Evolutionary conservation across 1,140 invertebrate species (phyloP).

Genomic region (Monomorium pharaonis): DNA sequence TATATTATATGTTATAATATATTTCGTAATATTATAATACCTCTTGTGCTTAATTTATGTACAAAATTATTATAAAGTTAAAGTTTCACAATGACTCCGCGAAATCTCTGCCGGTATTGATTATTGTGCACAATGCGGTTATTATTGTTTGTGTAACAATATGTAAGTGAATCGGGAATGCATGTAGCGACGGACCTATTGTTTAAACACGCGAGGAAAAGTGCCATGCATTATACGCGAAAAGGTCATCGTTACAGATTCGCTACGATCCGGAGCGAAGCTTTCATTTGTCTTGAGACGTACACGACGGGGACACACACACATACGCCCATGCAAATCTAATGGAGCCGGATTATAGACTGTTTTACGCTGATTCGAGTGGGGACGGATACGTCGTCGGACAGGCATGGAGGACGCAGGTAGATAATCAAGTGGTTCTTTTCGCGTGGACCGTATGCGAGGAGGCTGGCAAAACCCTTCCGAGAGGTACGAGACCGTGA

Average conservation of each 20-base stretch:
- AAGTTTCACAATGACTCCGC: not conserved
- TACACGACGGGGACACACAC: not conserved
- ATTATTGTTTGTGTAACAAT: conserved; percentile 27
- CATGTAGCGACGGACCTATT: not conserved
- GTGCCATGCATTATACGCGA: not conserved
- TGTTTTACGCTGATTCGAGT: conserved; percentile 24
- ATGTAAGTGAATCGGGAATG: not conserved
- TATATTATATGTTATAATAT: not conserved
- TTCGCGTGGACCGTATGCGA: conserved; percentile 7
- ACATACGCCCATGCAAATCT: conserved; percentile 47
- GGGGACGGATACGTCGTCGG: not conserved
- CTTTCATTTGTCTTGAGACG: not conserved
- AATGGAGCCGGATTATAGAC: conserved; percentile 8
- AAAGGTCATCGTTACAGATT: not conserved
- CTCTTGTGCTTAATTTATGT: not conserved
- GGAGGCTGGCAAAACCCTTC: not conserved
- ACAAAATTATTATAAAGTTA: conserved; percentile 2
- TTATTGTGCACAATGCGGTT: not conserved
- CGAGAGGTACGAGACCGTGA: conserved; percentile 55
- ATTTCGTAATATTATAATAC: not conserved
- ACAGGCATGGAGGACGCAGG: not conserved
- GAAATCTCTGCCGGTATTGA: conserved; percentile 10
- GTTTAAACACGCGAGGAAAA: not conserved
- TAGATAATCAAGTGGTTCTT: conserved; percentile 42
- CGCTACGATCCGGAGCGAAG: not conserved